Evolutionary conservation across 2,888 invertebrate species (phyloP).

Genomic region (Eupithecia pulchellata): DNA sequence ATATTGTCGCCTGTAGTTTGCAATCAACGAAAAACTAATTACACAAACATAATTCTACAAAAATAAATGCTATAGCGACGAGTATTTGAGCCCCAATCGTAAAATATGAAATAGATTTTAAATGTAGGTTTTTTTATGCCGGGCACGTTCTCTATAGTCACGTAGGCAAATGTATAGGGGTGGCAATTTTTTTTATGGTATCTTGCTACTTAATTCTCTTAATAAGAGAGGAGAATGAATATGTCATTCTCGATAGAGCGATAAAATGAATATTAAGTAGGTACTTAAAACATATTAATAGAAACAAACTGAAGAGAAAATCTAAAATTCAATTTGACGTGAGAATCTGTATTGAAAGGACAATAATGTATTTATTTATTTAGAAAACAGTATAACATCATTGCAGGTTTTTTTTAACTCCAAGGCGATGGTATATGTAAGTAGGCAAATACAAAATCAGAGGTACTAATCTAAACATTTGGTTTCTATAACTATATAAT

Average conservation of each 20-base stretch:
- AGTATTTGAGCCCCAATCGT: slow-evolving; percentile 1
- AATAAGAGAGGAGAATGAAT: not conserved
- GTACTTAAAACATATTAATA: not conserved
- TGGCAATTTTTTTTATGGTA: not conserved
- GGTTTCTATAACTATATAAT: too few relatives aligned
- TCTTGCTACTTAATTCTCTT: not conserved
- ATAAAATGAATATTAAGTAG: not conserved
- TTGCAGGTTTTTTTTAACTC: too few relatives aligned
- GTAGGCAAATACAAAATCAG: too few relatives aligned
- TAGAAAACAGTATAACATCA: too few relatives aligned
- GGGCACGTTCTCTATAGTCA: not conserved
- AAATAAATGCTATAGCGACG: slow-evolving; percentile 15
- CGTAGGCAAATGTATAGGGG: not conserved
- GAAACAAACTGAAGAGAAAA: too few relatives aligned
- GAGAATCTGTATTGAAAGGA: too few relatives aligned
- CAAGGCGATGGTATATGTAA: too few relatives aligned
- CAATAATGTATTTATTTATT: too few relatives aligned
- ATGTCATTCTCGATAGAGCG: not conserved
- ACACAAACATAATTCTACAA: slow-evolving; percentile 26
- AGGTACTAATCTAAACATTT: too few relatives aligned
- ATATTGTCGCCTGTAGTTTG: slow-evolving; percentile 45
- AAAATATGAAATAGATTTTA: slow-evolving; percentile 4
- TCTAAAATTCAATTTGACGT: too few relatives aligned
- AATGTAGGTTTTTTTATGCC: slow-evolving; percentile 5
- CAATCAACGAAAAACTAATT: slow-evolving; percentile 42